Conservation (phyloP, 2,888 invertebrate species). For the Zelleria hepariella region DNA sequence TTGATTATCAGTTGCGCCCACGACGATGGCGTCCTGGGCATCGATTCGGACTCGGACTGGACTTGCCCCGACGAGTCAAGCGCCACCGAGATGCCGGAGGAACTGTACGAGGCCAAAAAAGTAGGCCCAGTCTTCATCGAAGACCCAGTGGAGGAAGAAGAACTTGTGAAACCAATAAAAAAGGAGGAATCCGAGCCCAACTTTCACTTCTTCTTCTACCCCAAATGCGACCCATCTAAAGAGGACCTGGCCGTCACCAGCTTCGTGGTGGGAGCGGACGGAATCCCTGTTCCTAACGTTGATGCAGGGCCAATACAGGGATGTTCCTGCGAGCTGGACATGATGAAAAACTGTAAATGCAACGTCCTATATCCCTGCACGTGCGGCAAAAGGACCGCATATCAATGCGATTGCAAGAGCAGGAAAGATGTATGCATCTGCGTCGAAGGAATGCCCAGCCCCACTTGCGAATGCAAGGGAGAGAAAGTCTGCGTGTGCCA, state of each 20-base stretch:
- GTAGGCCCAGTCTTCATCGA: background rate
- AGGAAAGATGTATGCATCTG: constrained; percentile 45
- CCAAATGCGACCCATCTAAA: constrained; percentile 37
- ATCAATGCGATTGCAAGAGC: constrained; percentile 41
- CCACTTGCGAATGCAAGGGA: constrained; percentile 38
- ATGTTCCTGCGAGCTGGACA: constrained; percentile 39
- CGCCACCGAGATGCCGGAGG: constrained; percentile 21
- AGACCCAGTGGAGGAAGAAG: constrained; percentile 17
- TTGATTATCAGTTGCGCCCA: constrained; percentile 68
- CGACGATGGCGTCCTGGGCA: constrained; percentile 27
- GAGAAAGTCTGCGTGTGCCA: constrained; percentile 42
- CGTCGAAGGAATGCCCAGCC: constrained; percentile 27
- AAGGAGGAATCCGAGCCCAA: constrained; percentile 32
- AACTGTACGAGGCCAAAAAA: constrained; percentile 27
- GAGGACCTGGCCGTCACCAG: background rate
- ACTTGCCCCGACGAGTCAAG: constrained; percentile 35
- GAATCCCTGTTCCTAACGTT: constrained; percentile 47
- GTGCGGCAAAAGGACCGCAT: constrained; percentile 41
- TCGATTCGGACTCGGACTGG: constrained; percentile 47
- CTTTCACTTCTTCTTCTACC: constrained; percentile 59
- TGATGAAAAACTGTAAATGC: constrained; percentile 43
- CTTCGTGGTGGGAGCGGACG: constrained; percentile 23
- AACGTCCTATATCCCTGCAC: constrained; percentile 39
- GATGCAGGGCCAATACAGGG: constrained; percentile 18
- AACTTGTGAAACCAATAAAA: constrained; percentile 21